Base-by-base conservation (phyloP, 1,140 invertebrate genomes). In the Drosophila persimilis region DNA sequence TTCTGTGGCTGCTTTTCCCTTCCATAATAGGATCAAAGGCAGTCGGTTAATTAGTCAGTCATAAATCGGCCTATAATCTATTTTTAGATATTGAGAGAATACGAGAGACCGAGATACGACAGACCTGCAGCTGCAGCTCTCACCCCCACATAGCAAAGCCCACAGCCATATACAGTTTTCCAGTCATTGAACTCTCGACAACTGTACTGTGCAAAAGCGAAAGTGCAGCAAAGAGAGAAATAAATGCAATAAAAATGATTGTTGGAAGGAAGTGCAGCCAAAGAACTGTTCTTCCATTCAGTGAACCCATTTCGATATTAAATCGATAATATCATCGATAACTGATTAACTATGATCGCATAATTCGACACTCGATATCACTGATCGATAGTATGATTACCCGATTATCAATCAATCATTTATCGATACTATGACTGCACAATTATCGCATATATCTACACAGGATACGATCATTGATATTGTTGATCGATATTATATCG, bases 21-120 rank as follows among this genome's bases (percentile, higher is more conserved):
- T 26, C 43, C 35, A 57, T 80, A 80, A 80, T 80, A 51, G 66
- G 61, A 80, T 76, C 77, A 80, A 70, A 80, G 45, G 55, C 72
- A 48, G 43, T 71, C 48, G 39, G 24, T 65, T 35, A 67, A 63
- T 61, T 52, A 75, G 72, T 74, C 67, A 65, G 54, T 67, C 57
- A 74, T 48, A 66, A 67, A n/a, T 64, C 47, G 31, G 22, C 15
- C 26, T 46, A 20, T 59, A 64, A 45, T 11, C 61, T 72, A 59
- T 77, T 65, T 65, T 52, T 77, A 55, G 46, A 51, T 7, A 17
- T 43, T 41, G 20, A 17, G 43, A 53, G 46, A 64, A 51, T 39
- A 24, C 41, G 15, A 53, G 44, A 45, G 24, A 55, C 22, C 22
- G 13, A 26, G 13, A 24, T 20, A 24, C 29, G 44, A 48, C 58